Conservation (phyloP, 2,888 invertebrate genomes). For the Dastarcus helophoroides region DNA sequence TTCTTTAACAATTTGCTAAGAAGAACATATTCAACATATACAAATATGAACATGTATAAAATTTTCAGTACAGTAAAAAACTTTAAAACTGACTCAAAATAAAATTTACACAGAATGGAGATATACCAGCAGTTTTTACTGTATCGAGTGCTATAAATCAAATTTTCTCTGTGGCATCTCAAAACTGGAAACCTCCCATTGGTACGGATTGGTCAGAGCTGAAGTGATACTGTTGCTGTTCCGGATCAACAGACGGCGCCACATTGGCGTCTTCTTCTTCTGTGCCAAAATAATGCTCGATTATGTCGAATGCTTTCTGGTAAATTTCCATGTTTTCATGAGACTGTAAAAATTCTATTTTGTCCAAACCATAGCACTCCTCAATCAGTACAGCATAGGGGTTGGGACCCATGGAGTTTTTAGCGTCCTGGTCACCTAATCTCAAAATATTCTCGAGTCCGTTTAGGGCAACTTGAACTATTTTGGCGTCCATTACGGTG, state of each 20-base stretch:
- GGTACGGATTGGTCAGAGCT: conserved; percentile 60
- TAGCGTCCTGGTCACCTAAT: conserved; percentile 73
- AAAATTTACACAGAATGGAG: background rate
- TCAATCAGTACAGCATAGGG: conserved; percentile 85
- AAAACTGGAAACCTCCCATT: conserved; percentile 74
- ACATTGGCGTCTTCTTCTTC: conserved; percentile 73
- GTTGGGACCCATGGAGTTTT: conserved; percentile 60
- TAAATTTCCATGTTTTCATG: conserved; percentile 96
- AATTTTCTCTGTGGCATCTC: conserved; percentile 20
- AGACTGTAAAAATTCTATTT: conserved; percentile 94
- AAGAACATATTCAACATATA: background rate
- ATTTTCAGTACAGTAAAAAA: background rate
- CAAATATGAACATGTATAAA: background rate
- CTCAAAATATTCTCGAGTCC: conserved; percentile 91
- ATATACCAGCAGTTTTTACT: too few relatives aligned
- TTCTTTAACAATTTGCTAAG: too few relatives aligned
- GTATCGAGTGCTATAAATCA: background rate
- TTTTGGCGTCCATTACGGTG: conserved; percentile 86
- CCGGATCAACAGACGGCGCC: conserved; percentile 64
- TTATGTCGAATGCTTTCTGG: conserved; percentile 93
- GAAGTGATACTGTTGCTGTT: conserved; percentile 62
- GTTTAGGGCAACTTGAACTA: conserved; percentile 90
- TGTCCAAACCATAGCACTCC: conserved; percentile 93
- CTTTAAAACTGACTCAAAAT: conserved; percentile 1
- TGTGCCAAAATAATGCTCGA: conserved; percentile 91